A percentile compares a stretch with the other conserved stretches of the same genome.
phyloP scores from a whole-genome alignment of 2,113 vertebrate genomes.

The Psettodes erumei region DNA sequence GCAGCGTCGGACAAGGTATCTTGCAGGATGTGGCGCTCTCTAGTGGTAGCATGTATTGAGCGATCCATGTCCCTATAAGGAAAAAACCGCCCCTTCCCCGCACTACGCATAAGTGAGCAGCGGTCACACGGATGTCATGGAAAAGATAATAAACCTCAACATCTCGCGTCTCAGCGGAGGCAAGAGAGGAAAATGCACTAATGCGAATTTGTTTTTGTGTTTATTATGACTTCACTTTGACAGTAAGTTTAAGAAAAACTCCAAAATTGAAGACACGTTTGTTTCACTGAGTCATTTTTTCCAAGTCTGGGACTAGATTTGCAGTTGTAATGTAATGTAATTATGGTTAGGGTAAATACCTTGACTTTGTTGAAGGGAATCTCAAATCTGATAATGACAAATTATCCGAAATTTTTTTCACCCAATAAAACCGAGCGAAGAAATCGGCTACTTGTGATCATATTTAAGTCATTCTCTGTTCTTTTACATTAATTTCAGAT shows the following conservation, averaged over 20 bases:
- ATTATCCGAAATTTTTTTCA: not conserved
- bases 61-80: constrained; percentile 14
- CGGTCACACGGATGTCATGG: constrained; percentile 4
- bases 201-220: not conserved
- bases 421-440: too few relatives aligned
- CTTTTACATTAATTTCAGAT: not conserved
- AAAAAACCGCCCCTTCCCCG: not conserved
- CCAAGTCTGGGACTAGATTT: not conserved
- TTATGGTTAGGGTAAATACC: not conserved
- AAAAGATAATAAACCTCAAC: constrained; percentile 6
- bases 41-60: constrained; percentile 35
- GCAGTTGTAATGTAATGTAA: too few relatives aligned
- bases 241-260: not conserved
- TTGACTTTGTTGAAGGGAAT: not conserved
- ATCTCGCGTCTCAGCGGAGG: not conserved
- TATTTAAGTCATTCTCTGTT: not conserved
- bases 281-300: too few relatives aligned
- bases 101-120: not conserved
- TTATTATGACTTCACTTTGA: not conserved
- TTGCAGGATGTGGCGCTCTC: constrained; percentile 55
- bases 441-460: too few relatives aligned
- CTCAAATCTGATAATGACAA: not conserved
- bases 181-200: constrained; percentile 5
- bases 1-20: not conserved
- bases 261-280: too few relatives aligned